phyloP scores from a whole-genome alignment of 1,140 invertebrate genomes.

The Limonius californicus region DNA sequence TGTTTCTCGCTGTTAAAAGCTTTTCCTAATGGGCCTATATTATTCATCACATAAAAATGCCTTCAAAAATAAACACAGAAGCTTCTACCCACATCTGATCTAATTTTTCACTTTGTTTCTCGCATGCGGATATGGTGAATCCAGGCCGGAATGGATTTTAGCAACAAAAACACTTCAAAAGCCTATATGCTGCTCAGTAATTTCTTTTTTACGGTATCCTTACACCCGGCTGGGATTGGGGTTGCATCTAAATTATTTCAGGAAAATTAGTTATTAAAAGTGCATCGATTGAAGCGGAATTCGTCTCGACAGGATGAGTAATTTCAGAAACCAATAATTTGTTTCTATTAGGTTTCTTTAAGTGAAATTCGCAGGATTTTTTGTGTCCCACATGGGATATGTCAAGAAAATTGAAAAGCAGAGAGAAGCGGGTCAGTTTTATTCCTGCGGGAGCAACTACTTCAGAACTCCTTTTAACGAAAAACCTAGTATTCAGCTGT shows the following conservation, averaged over 20 bases:
- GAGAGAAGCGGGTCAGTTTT: not conserved
- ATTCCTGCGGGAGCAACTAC: not conserved
- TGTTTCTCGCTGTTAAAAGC: not conserved
- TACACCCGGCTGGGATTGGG: too few relatives aligned
- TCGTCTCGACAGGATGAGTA: too few relatives aligned
- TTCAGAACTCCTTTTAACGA: not conserved
- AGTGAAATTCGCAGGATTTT: not conserved
- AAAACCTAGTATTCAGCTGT: not conserved
- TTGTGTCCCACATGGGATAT: not conserved
- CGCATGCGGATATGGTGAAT: constrained; percentile 15
- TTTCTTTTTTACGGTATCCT: too few relatives aligned
- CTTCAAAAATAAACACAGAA: constrained; percentile 17
- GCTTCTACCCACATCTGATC: constrained; percentile 16
- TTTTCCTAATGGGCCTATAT: constrained; percentile 12
- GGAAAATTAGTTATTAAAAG: not conserved
- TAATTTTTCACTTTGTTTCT: constrained; percentile 21
- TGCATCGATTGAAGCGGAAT: too few relatives aligned
- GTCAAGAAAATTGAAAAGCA: constrained; percentile 1
- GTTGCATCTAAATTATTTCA: too few relatives aligned
- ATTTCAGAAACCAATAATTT: too few relatives aligned
- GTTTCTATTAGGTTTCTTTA: too few relatives aligned
- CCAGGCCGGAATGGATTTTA: not conserved
- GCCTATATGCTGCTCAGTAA: too few relatives aligned
- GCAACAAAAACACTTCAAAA: not conserved
- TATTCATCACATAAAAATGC: constrained; percentile 10